These are phyloP conservation scores for Yponomeuta malinellus DNA, from an alignment of 2,888 invertebrate genomes.

Conservation along the genomic window DNA sequence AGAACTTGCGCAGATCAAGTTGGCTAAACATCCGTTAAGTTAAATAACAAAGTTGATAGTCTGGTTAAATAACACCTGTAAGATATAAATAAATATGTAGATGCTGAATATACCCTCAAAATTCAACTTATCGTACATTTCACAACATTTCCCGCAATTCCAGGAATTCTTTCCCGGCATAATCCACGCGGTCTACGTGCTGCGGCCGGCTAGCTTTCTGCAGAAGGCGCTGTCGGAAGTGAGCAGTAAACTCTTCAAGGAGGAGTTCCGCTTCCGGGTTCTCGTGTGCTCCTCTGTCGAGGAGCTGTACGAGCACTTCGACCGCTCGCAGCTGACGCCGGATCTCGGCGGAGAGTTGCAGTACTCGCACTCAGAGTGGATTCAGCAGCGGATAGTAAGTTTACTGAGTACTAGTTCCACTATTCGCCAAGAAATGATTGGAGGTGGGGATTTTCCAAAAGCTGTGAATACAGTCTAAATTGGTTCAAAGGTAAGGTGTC, in stretches of 20 bases:
- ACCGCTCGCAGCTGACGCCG: conserved; percentile 87
- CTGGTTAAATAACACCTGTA: no score
- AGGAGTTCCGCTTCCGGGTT: conserved; percentile 94
- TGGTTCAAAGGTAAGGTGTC: no score
- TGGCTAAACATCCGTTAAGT: no score
- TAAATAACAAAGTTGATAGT: no score
- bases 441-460: no score
- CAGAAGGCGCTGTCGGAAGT: conserved; percentile 98
- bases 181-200: conserved; percentile 94
- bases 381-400: conserved; percentile 95
- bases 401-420: no score
- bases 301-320: conserved; percentile 91
- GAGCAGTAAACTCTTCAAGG: conserved; percentile 92
- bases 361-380: conserved; percentile 97
- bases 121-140: no score
- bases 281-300: conserved; percentile 89
- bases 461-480: no score
- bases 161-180: conserved; percentile 96
- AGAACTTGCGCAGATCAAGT: no score
- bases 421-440: no score
- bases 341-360: conserved; percentile 93
- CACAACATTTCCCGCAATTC: conserved; percentile 31
- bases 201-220: conserved; percentile 94
- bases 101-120: no score
- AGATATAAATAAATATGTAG: no score